Evolutionary conservation across 2,888 invertebrate genomes (phyloP).

Genomic region (Caenorhabditis wallacei): DNA sequence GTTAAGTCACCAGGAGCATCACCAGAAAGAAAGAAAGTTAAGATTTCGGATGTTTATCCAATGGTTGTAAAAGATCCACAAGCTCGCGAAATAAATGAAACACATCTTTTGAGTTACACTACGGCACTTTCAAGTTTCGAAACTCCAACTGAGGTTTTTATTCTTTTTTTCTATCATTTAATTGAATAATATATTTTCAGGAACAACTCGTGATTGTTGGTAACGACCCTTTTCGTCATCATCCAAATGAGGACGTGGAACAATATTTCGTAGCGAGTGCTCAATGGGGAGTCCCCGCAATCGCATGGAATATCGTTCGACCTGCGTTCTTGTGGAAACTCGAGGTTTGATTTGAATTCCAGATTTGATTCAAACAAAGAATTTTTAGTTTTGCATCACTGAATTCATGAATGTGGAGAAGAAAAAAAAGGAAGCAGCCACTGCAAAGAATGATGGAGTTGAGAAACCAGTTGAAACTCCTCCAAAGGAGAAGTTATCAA

Average conservation of each 20-base stretch:
- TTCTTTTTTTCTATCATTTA: neutral
- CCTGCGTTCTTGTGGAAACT: conserved; percentile 65
- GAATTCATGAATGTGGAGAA: conserved; percentile 58
- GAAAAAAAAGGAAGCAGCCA: conserved; percentile 30
- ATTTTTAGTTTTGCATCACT: conserved; percentile 54
- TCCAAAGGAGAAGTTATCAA: conserved; percentile 50
- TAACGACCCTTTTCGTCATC: conserved; percentile 39
- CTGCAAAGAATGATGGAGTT: neutral
- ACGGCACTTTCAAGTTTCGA: conserved; percentile 48
- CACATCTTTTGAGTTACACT: conserved; percentile 33
- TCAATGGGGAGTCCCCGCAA: conserved; percentile 63
- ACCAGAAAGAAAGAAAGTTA: conserved; percentile 56
- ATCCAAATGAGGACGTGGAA: conserved; percentile 63
- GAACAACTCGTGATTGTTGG: conserved; percentile 31
- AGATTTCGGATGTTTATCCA: conserved; percentile 44
- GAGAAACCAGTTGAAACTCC: conserved; percentile 38
- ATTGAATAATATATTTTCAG: conserved; percentile 26
- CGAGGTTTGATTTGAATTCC: conserved; percentile 25
- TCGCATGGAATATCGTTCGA: conserved; percentile 61
- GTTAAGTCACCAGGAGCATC: conserved; percentile 58
- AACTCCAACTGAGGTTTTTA: conserved; percentile 49
- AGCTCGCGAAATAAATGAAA: conserved; percentile 47
- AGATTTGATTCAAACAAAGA: neutral
- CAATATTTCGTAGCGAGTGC: conserved; percentile 60
- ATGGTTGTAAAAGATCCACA: conserved; percentile 34